A percentile compares a stretch with the other conserved stretches of the same genome.
phyloP scores from a whole-genome alignment of 30 jellyfish, hydroid and myxozoan genomes.

The Aurelia sp. region DNA sequence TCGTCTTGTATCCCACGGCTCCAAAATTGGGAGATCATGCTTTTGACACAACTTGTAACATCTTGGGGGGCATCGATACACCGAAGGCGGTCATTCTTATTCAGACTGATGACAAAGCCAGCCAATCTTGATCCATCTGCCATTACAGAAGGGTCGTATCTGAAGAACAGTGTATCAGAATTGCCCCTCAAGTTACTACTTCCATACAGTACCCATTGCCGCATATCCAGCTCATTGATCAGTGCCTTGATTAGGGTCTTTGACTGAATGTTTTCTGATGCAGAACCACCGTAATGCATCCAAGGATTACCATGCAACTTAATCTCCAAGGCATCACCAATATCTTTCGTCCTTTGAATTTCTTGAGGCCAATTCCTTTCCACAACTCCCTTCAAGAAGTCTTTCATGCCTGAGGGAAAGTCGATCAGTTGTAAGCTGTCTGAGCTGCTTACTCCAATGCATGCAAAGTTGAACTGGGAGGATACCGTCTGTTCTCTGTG shows the following conservation, averaged over 20 bases:
- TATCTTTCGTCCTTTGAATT: neutral
- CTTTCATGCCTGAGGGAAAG: slow-evolving; percentile 40
- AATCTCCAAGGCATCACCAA: slow-evolving; percentile 34
- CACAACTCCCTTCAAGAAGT: slow-evolving; percentile 24
- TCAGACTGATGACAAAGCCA: slow-evolving; percentile 50
- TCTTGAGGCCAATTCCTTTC: slow-evolving; percentile 34
- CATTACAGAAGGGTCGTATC: slow-evolving; percentile 36
- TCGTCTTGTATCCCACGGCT: slow-evolving; percentile 69
- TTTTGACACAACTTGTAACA: slow-evolving; percentile 26
- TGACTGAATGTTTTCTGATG: slow-evolving; percentile 39
- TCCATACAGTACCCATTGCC: slow-evolving; percentile 59
- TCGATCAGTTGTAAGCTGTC: slow-evolving; percentile 36
- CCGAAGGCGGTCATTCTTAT: slow-evolving; percentile 63
- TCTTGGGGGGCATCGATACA: slow-evolving; percentile 54
- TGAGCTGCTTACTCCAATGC: slow-evolving; percentile 49
- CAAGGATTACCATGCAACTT: slow-evolving; percentile 81
- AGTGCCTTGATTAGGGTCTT: slow-evolving; percentile 44
- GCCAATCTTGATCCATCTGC: slow-evolving; percentile 52
- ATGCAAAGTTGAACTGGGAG: slow-evolving; percentile 27
- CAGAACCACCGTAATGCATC: slow-evolving; percentile 37
- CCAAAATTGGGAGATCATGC: slow-evolving; percentile 54
- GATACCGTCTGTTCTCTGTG: slow-evolving; percentile 42
- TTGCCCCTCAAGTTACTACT: slow-evolving; percentile 29
- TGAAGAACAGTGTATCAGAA: slow-evolving; percentile 54
- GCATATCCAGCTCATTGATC: slow-evolving; percentile 27